Evolutionary conservation across 2,113 vertebrate genomes (phyloP).

Genomic region (Meriones unguiculatus): DNA sequence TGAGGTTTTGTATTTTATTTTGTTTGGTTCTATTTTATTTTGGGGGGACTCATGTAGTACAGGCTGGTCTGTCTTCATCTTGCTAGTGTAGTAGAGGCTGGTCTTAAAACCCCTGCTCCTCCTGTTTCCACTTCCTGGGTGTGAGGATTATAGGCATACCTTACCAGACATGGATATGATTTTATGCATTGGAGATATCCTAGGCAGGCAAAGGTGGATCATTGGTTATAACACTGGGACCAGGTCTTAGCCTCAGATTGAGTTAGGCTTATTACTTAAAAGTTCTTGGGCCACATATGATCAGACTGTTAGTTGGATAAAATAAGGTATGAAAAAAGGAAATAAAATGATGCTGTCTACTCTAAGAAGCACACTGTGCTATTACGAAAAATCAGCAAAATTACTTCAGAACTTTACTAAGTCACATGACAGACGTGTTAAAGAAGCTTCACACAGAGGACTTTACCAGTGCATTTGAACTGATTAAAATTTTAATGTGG

Average conservation of each 20-base stretch:
- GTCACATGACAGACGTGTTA: constrained; percentile 20
- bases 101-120: neutral
- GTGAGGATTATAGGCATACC: neutral
- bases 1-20: neutral
- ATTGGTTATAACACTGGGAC: constrained; percentile 93
- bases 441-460: constrained; percentile 39
- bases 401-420: constrained; percentile 59
- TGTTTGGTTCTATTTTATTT: neutral
- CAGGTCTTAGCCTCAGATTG: constrained; percentile 44
- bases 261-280: constrained; percentile 40
- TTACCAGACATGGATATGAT: constrained; percentile 91
- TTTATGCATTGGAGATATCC: constrained; percentile 97
- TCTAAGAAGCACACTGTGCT: constrained; percentile 41
- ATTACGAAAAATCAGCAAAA: constrained; percentile 55
- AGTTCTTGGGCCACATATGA: constrained; percentile 73
- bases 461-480: constrained; percentile 57
- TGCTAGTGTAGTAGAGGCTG: neutral
- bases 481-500: constrained; percentile 43
- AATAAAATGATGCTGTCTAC: constrained; percentile 36
- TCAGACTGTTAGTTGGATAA: constrained; percentile 71
- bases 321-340: constrained; percentile 56
- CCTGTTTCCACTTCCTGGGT: neutral
- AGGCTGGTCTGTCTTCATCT: neutral
- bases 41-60: neutral
- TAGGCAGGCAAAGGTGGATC: constrained; percentile 92